Evolutionary conservation across 2,113 vertebrate species (phyloP).

Genomic region (Kryptolebias marmoratus): DNA sequence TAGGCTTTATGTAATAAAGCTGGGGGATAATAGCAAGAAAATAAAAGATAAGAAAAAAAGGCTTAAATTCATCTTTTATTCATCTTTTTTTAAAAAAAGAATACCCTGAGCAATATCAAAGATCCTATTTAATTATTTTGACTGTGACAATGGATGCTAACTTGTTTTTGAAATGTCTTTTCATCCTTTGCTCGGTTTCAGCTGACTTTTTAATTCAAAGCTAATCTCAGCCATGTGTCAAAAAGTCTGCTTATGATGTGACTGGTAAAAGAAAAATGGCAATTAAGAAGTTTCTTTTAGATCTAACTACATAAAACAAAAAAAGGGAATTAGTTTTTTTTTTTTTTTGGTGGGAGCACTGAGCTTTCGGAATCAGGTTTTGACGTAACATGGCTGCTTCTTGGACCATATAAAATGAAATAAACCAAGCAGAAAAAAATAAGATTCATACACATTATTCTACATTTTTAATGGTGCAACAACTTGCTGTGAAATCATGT

Average conservation of each 20-base stretch:
- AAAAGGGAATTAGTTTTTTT: neutral
- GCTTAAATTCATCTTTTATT: slow-evolving; percentile 43
- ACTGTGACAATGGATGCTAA: slow-evolving; percentile 42
- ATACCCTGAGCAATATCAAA: slow-evolving; percentile 46
- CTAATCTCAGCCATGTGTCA: slow-evolving; percentile 25
- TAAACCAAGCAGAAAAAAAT: slow-evolving; percentile 1
- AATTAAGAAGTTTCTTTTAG: neutral
- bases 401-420: neutral
- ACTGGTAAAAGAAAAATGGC: neutral
- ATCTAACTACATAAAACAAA: neutral
- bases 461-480: slow-evolving; percentile 14
- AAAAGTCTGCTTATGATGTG: slow-evolving; percentile 17
- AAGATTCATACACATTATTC: slow-evolving; percentile 12
- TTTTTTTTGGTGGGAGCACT: neutral
- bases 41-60: slow-evolving; percentile 21
- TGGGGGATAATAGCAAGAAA: slow-evolving; percentile 17
- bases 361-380: neutral
- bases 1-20: slow-evolving; percentile 11
- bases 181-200: slow-evolving; percentile 37
- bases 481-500: slow-evolving; percentile 14
- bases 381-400: slow-evolving; percentile 1
- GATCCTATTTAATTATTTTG: slow-evolving; percentile 43
- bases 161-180: slow-evolving; percentile 40
- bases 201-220: slow-evolving; percentile 26
- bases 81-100: slow-evolving; percentile 37